Conservation (phyloP, 2,797 vertebrate species). For the Mormyrops attenuatus region DNA sequence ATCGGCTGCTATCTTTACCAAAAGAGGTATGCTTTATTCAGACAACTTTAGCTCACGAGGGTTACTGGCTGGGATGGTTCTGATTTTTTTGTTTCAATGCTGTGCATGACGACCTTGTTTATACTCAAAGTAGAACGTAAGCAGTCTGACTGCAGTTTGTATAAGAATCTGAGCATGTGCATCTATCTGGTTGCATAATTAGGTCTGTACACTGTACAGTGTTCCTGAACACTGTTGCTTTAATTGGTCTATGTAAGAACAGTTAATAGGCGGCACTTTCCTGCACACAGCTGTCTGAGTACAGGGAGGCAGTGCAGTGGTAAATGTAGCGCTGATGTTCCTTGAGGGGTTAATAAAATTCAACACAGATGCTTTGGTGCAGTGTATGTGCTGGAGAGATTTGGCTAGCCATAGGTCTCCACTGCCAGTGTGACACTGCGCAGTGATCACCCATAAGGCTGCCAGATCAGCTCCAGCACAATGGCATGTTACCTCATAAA, state of each 20-base stretch:
- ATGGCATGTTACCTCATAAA: not conserved
- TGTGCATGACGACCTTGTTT: not conserved
- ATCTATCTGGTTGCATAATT: not conserved
- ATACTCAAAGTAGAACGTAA: not conserved
- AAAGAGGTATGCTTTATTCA: slow-evolving; percentile 77
- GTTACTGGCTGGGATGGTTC: not conserved
- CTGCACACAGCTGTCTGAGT: not conserved
- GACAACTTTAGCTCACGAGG: not conserved
- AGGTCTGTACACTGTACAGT: not conserved
- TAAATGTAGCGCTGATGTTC: not conserved
- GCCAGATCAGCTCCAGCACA: not conserved
- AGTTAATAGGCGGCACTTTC: not conserved
- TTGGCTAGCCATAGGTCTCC: not conserved
- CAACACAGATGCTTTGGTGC: not conserved
- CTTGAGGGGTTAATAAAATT: not conserved
- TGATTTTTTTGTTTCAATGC: not conserved
- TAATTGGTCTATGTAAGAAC: not conserved
- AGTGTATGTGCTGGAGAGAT: not conserved
- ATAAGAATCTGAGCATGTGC: not conserved
- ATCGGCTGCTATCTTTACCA: slow-evolving; percentile 82
- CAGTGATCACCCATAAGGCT: not conserved
- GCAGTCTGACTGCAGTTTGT: not conserved
- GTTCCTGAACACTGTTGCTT: not conserved
- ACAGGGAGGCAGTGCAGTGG: not conserved
- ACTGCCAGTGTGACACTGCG: not conserved